Evolutionary conservation across 2,888 invertebrate species (phyloP).

Genomic region (Leucophenga maculata): DNA sequence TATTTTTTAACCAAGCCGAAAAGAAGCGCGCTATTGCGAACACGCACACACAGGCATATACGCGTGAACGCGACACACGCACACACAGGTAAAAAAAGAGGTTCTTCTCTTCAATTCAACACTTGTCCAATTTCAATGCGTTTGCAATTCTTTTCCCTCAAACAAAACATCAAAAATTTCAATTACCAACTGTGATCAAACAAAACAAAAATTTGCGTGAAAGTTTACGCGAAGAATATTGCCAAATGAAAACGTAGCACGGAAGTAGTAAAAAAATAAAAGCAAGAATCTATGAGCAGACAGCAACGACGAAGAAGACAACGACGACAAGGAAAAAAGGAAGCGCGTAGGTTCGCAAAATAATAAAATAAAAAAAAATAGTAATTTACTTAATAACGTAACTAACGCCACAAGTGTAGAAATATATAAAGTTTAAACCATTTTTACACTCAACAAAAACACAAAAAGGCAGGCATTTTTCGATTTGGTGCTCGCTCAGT

Average conservation of each 20-base stretch:
- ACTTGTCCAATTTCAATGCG: conserved; percentile 70
- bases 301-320: conserved; percentile 24
- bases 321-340: conserved; percentile 36
- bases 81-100: conserved; percentile 43
- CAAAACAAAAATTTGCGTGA: conserved; percentile 48
- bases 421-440: no score
- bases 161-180: conserved; percentile 58
- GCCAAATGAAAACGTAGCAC: conserved; percentile 48
- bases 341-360: conserved; percentile 27
- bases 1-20: conserved; percentile 7
- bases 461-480: no score
- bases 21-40: conserved; percentile 47
- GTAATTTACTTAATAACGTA: conserved; percentile 11
- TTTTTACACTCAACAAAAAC: no score
- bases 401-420: no score
- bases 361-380: conserved; percentile 42
- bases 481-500: no score
- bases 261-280: conserved; percentile 37
- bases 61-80: conserved; percentile 49
- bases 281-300: conserved; percentile 32
- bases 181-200: conserved; percentile 66
- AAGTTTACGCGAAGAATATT: conserved; percentile 32
- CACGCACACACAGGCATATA: conserved; percentile 50
- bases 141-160: conserved; percentile 66
- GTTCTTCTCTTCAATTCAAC: conserved; percentile 66